These are phyloP conservation scores for Philopedon plagiatum DNA, from an alignment of 2,888 invertebrate species.

Conservation along the genomic window DNA sequence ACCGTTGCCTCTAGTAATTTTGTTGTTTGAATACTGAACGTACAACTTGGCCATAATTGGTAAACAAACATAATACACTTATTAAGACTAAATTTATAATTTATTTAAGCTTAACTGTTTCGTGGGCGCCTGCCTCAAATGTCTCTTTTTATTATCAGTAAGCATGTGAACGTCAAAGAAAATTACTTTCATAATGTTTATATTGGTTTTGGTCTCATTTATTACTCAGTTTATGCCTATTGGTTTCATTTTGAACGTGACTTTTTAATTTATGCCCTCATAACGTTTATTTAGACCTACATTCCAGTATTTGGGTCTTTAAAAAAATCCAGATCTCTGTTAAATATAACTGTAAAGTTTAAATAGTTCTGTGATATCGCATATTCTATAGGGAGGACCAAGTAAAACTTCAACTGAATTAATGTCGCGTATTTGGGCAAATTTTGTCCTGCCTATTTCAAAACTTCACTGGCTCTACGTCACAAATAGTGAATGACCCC, in stretches of 20 bases:
- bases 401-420: too few species aligned
- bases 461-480: too few species aligned
- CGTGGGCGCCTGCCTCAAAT: conserved; percentile 35
- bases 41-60: conserved; percentile 25
- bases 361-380: not conserved
- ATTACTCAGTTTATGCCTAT: conserved; percentile 42
- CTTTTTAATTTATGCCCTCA: conserved; percentile 15
- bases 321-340: not conserved
- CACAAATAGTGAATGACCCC: too few species aligned
- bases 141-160: conserved; percentile 46
- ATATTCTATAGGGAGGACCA: not conserved
- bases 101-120: conserved; percentile 15
- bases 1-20: not conserved
- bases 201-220: conserved; percentile 38
- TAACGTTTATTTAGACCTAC: conserved; percentile 12
- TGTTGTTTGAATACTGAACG: conserved; percentile 23
- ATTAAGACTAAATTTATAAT: conserved; percentile 27
- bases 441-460: too few species aligned
- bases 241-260: conserved; percentile 22
- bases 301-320: conserved; percentile 1
- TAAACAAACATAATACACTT: conserved; percentile 17
- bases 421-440: too few species aligned
- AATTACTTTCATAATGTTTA: conserved; percentile 48
- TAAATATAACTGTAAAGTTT: not conserved
- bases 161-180: conserved; percentile 46